phyloP scores from a whole-genome alignment of 23 tunicate genomes.

The Ciona savignyi region DNA sequence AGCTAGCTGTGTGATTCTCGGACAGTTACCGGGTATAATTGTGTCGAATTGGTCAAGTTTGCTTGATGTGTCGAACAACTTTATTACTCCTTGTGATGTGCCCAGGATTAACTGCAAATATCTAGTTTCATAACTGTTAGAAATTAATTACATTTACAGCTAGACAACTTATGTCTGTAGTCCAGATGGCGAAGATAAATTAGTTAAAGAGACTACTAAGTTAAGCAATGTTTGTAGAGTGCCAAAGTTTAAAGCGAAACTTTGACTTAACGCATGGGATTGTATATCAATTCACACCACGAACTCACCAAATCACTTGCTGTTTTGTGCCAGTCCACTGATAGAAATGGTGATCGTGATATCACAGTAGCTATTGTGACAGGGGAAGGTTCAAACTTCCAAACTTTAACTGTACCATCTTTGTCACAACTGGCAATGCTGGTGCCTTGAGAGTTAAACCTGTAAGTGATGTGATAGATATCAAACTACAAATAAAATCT shows the following conservation, averaged over 20 bases:
- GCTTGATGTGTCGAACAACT: constrained; percentile 36
- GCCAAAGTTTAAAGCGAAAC: no score
- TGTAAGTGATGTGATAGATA: neutral
- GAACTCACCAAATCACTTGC: constrained; percentile 1
- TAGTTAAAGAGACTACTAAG: no score
- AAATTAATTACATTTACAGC: no score
- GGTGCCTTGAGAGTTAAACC: constrained; percentile 33
- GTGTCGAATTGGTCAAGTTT: constrained; percentile 28
- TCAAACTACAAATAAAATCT: no score
- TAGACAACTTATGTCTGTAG: no score
- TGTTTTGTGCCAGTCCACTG: constrained; percentile 64
- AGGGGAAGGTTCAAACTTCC: constrained; percentile 51
- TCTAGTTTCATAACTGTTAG: no score
- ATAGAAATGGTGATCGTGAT: constrained; percentile 47
- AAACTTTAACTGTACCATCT: constrained; percentile 68
- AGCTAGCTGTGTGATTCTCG: constrained; percentile 21
- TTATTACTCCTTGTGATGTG: constrained; percentile 29
- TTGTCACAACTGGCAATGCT: constrained; percentile 69
- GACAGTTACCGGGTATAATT: constrained; percentile 8
- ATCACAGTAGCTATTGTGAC: constrained; percentile 51
- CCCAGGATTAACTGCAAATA: constrained; percentile 40
- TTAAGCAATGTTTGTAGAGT: no score
- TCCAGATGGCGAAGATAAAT: no score
- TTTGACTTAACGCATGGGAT: no score
- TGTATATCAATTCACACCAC: constrained; percentile 12